Conservation (phyloP, 2,888 invertebrate genomes). For the Andrena dorsata region DNA sequence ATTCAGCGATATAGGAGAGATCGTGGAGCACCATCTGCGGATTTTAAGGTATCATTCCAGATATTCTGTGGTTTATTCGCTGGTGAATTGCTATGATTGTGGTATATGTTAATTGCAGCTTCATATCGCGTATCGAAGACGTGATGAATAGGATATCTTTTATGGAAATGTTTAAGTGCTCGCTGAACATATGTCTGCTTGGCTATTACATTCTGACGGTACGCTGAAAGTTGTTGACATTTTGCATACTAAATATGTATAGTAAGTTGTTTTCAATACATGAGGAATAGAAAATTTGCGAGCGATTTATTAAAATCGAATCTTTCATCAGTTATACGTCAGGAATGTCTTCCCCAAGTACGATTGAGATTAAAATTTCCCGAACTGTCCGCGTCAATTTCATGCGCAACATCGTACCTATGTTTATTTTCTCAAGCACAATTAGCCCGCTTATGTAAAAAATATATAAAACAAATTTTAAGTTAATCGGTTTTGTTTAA, state of each 20-base stretch:
- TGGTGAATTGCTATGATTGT: background rate
- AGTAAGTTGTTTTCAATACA: too few relatives aligned
- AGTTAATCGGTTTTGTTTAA: too few relatives aligned
- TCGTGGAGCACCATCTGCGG: constrained; percentile 67
- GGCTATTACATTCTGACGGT: constrained; percentile 62
- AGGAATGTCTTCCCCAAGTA: background rate
- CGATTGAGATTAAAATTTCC: too few relatives aligned
- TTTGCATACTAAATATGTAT: too few relatives aligned
- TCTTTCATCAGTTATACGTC: too few relatives aligned
- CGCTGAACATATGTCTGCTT: constrained; percentile 67
- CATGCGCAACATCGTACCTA: too few relatives aligned
- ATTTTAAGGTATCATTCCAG: constrained; percentile 51
- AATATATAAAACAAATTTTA: too few relatives aligned
- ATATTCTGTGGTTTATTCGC: background rate
- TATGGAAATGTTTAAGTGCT: constrained; percentile 79
- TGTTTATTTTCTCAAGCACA: too few relatives aligned
- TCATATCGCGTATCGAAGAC: constrained; percentile 73
- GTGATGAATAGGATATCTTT: constrained; percentile 76
- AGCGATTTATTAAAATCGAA: too few relatives aligned
- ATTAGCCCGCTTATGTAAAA: too few relatives aligned
- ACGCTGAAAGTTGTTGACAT: constrained; percentile 20
- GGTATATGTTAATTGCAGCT: constrained; percentile 49
- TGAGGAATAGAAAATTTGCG: too few relatives aligned
- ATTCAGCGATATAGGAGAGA: constrained; percentile 22
- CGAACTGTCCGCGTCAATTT: too few relatives aligned